phyloP scores from a whole-genome alignment of 2,797 vertebrate genomes.

The Scyliorhinus canicula region DNA sequence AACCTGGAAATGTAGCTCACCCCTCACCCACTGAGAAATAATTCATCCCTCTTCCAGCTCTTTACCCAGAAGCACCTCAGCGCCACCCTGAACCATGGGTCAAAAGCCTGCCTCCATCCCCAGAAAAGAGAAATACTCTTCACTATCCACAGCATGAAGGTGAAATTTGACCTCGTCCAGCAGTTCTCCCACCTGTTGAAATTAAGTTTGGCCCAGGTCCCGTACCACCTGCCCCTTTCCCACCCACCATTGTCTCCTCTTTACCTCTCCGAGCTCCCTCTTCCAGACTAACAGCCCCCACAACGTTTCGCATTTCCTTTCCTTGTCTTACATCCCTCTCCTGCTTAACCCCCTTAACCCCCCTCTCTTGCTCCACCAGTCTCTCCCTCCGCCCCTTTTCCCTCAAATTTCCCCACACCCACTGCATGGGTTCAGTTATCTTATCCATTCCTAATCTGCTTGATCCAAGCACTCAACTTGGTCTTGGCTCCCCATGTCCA shows the following conservation, averaged over 20 bases:
- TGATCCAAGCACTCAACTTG: too few relatives aligned
- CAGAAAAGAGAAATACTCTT: background rate
- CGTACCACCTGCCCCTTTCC: background rate
- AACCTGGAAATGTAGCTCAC: background rate
- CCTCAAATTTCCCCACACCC: background rate
- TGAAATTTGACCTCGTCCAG: background rate
- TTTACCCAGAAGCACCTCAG: background rate
- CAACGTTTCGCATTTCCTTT: too few relatives aligned
- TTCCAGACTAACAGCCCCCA: background rate
- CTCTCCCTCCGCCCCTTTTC: background rate
- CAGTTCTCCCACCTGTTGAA: background rate
- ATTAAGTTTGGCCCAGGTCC: background rate
- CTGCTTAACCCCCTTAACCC: too few relatives aligned
- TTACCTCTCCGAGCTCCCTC: too few relatives aligned
- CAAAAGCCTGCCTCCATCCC: background rate
- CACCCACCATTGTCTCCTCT: too few relatives aligned
- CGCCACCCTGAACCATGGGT: background rate
- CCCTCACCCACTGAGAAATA: background rate
- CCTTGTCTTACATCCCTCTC: too few relatives aligned
- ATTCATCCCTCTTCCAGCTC: background rate
- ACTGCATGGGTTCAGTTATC: too few relatives aligned
- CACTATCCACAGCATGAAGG: background rate
- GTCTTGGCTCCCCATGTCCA: too few relatives aligned
- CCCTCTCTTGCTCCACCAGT: background rate
- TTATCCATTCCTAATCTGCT: too few relatives aligned